Percentiles rank a stretch among this genome's conserved stretches.
Conservation (phyloP, 2,797 vertebrate genomes). For the Buphagus erythrorhynchus region DNA sequence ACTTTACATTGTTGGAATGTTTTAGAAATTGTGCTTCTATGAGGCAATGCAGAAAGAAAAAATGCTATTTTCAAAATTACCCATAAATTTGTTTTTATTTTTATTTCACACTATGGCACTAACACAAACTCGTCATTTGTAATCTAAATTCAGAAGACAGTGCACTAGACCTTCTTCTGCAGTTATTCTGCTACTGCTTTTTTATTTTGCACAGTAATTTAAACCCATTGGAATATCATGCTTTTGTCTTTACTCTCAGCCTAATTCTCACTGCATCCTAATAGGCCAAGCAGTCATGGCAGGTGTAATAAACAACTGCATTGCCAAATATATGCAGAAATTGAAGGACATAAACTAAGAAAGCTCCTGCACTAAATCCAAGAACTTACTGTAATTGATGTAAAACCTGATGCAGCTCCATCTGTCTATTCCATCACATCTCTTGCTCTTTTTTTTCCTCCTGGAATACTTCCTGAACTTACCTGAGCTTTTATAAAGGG, state of each 20-base stretch:
- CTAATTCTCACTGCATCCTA: constrained; percentile 66
- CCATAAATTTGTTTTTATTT: not conserved
- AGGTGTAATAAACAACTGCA: not conserved
- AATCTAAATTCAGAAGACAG: not conserved
- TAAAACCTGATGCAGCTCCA: not conserved
- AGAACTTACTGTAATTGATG: not conserved
- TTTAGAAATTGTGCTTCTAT: not conserved
- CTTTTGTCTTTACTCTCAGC: constrained; percentile 11
- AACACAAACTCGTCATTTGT: not conserved
- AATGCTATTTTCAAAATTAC: not conserved
- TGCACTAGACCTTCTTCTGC: not conserved
- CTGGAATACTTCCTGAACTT: not conserved
- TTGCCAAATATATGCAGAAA: not conserved
- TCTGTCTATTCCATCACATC: not conserved
- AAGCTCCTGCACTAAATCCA: not conserved
- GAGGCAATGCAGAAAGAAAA: not conserved
- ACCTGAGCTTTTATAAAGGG: not conserved
- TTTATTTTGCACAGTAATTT: not conserved
- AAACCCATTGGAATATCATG: not conserved
- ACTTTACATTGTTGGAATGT: not conserved
- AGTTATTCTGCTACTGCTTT: not conserved
- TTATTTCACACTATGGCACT: not conserved
- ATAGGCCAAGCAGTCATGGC: not conserved
- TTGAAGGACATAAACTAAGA: not conserved
- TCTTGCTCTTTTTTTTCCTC: not conserved